Evolutionary conservation across 2,888 invertebrate species (phyloP).

Genomic region (Peribatodes rhomboidaria): DNA sequence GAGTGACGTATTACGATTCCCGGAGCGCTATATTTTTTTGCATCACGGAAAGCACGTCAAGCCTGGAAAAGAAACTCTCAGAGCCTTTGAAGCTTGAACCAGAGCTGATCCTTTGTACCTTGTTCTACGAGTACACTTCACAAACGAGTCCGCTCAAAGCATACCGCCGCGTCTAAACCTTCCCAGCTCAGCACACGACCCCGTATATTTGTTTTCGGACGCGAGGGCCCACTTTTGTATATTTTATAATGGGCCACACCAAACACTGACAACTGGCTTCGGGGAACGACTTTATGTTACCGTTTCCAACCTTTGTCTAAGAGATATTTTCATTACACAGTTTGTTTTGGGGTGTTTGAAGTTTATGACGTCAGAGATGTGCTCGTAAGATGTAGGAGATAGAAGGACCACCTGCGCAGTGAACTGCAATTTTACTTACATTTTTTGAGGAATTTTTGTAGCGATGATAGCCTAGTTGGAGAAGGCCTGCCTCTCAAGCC

Average conservation of each 20-base stretch:
- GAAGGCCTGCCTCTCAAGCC: too few species aligned
- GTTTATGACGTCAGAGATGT: slow-evolving; percentile 22
- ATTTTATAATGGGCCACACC: slow-evolving; percentile 74
- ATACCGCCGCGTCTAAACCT: slow-evolving; percentile 49
- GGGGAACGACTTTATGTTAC: slow-evolving; percentile 71
- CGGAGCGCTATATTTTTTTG: too few species aligned
- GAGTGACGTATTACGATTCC: too few species aligned
- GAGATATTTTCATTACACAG: slow-evolving; percentile 42
- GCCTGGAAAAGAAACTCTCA: too few species aligned
- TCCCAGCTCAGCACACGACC: slow-evolving; percentile 38
- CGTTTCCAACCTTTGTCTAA: slow-evolving; percentile 54
- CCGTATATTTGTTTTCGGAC: slow-evolving; percentile 73
- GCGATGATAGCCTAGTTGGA: too few species aligned
- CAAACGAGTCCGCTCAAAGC: too few species aligned
- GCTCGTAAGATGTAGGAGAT: slow-evolving; percentile 5
- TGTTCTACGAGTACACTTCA: too few species aligned
- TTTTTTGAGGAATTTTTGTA: not conserved
- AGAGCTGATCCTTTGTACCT: too few species aligned
- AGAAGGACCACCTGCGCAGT: slow-evolving; percentile 18
- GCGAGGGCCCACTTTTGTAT: slow-evolving; percentile 68
- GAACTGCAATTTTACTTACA: not conserved
- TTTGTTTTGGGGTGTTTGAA: slow-evolving; percentile 29
- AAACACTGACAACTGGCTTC: slow-evolving; percentile 78
- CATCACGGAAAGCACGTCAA: too few species aligned
- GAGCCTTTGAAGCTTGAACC: too few species aligned